phyloP scores from a whole-genome alignment of 2,113 vertebrate species.

The Tyto alba region DNA sequence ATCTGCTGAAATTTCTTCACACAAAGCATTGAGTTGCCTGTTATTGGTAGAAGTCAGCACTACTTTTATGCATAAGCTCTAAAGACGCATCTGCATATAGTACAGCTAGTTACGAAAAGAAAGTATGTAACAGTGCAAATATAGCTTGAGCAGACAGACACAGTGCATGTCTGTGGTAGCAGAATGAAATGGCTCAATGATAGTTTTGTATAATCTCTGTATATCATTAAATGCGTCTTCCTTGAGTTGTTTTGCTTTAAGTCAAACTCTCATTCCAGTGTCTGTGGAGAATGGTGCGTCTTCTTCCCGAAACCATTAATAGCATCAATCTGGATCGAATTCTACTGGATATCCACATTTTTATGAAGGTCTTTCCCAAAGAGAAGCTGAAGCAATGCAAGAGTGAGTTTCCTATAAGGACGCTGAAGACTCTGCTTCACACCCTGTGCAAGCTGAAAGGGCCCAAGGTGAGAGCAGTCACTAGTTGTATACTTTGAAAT shows the following conservation, averaged over 20 bases:
- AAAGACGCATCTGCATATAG: not conserved
- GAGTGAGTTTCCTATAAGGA: slow-evolving; percentile 92
- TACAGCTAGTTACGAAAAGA: not conserved
- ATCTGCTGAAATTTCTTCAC: not conserved
- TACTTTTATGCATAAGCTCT: not conserved
- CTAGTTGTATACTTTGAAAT: not conserved
- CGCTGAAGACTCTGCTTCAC: slow-evolving; percentile 92
- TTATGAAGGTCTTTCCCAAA: slow-evolving; percentile 97
- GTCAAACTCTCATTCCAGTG: slow-evolving; percentile 72
- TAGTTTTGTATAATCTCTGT: not conserved
- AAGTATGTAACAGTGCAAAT: not conserved
- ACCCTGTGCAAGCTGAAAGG: slow-evolving; percentile 93
- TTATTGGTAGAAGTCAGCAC: not conserved
- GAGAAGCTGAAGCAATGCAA: slow-evolving; percentile 96
- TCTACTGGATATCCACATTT: slow-evolving; percentile 92
- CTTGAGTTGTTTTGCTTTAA: not conserved
- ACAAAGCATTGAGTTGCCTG: not conserved
- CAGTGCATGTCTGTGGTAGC: not conserved
- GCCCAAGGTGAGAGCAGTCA: slow-evolving; percentile 79
- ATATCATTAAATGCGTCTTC: not conserved
- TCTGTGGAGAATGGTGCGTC: slow-evolving; percentile 96
- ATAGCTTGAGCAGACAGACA: not conserved
- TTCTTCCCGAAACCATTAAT: slow-evolving; percentile 91
- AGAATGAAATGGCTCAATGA: not conserved
- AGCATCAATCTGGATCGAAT: slow-evolving; percentile 94